These are phyloP conservation scores for Eumerus sabulonum DNA, from an alignment of 2,888 invertebrate species.

Conservation along the genomic window DNA sequence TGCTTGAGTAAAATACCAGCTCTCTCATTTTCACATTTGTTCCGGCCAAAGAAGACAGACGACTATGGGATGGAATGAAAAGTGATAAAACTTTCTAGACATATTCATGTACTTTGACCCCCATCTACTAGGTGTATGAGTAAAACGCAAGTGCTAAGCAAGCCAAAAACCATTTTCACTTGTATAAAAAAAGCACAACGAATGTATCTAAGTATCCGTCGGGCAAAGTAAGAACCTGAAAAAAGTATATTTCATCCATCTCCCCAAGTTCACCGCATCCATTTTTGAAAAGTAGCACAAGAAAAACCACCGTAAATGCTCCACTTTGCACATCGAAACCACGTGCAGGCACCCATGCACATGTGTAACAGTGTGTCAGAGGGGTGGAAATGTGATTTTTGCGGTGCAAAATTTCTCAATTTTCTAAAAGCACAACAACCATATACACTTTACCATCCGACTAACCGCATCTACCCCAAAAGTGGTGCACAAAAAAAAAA, in stretches of 20 bases:
- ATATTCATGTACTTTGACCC: constrained; percentile 10
- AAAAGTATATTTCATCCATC: neutral
- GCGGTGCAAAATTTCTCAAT: constrained; percentile 53
- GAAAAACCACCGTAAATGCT: constrained; percentile 51
- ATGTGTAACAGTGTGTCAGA: constrained; percentile 4
- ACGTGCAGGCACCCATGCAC: constrained; percentile 24
- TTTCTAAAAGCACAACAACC: constrained; percentile 57
- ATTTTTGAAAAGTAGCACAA: constrained; percentile 42
- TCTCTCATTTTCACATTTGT: constrained; percentile 27
- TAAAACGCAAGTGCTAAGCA: constrained; percentile 24
- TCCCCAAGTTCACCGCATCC: constrained; percentile 35
- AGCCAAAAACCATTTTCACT: constrained; percentile 48
- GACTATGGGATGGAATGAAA: neutral
- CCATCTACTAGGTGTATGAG: constrained; percentile 5
- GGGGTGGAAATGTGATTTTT: constrained; percentile 18
- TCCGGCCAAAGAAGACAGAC: neutral
- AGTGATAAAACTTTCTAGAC: constrained; percentile 38
- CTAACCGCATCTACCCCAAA: constrained; percentile 15
- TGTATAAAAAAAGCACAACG: constrained; percentile 28
- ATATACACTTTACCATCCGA: constrained; percentile 28
- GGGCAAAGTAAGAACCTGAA: constrained; percentile 6
- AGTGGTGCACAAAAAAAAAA: neutral
- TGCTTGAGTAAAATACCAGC: constrained; percentile 23
- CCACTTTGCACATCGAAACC: constrained; percentile 43
- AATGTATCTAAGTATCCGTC: constrained; percentile 20